Conservation (phyloP, 2,113 vertebrate genomes). For the Psilopsiagon aurifrons region DNA sequence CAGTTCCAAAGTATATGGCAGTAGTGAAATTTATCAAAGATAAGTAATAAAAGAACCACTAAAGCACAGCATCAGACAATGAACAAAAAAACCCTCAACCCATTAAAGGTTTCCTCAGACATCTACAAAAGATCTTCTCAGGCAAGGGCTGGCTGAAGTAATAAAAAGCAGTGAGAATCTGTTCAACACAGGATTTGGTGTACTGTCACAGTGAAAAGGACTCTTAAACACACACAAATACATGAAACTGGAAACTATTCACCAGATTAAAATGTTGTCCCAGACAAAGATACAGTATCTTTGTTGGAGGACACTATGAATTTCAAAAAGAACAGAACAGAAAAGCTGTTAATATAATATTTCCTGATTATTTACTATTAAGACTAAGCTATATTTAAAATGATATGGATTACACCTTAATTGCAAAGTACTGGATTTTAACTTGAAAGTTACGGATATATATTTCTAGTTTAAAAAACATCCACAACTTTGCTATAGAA, state of each 20-base stretch:
- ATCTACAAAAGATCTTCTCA: background rate
- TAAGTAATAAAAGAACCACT: background rate
- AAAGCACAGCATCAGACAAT: background rate
- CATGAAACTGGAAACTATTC: background rate
- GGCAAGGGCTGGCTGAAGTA: background rate
- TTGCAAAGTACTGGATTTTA: background rate
- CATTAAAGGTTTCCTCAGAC: background rate
- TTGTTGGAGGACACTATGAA: background rate
- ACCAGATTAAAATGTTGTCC: background rate
- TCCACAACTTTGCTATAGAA: background rate
- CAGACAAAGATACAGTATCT: background rate
- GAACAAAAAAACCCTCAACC: background rate
- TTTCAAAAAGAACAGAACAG: background rate
- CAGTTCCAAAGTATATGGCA: accelerated
- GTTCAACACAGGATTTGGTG: background rate
- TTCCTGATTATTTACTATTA: background rate
- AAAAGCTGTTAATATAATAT: background rate
- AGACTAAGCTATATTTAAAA: background rate
- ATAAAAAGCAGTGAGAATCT: background rate
- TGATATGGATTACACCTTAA: background rate
- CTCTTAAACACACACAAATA: background rate
- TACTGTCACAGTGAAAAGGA: background rate
- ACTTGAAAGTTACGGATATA: background rate
- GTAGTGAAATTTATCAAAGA: background rate
- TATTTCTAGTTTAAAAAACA: background rate